Evolutionary conservation across 2,113 vertebrate genomes (phyloP), one percentile per base, ranked within the genome.

Genomic region (Erpornis zantholeuca): DNA sequence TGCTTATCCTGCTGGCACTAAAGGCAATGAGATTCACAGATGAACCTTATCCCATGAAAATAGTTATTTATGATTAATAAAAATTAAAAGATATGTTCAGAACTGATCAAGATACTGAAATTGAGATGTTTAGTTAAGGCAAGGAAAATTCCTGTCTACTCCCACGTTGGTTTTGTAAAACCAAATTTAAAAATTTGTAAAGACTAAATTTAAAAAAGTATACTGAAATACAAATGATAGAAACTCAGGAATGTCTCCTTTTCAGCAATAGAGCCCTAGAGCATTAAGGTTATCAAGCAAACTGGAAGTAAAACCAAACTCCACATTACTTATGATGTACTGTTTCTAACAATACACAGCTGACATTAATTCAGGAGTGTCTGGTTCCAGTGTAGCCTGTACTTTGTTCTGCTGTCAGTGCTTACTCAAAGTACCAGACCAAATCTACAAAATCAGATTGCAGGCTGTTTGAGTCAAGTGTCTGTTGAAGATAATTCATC

Each of bases 401-500:
- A 29, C 44, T 86, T 71, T 82, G 44, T 69, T 70, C 70, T 82
- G 33, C 24, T 84, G 31, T 60, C 45, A 28, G 28, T 38, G 63
- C 70, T 71, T 52, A 36, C 66, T 61, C 50, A 45, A 78, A 64
- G 44, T 35, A 91, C 35, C 40, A 60, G 25, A 20, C 75, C 3
- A 5, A 42, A 94, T 40, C 35, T 85, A 35, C 31, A 77, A 56
- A 76, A 63, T 65, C 70, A 61, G 24, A 61, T 72, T 92, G 57
- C 54, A 71, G 23, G 21, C 50, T 71, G 25, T 50, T 93, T 86
- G 49, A 73, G 68, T 75, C 68, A 90, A 83, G 42, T 56, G 65
- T 47, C 44, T 68, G 63, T 60, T 90, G 82, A 90, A 91, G 60
- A 7, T 83, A 82, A 79, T 90, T 91, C 75, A 90, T 91, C 90